Evolutionary conservation across 2,113 vertebrate species (phyloP).

Genomic region (Alligator sinensis): DNA sequence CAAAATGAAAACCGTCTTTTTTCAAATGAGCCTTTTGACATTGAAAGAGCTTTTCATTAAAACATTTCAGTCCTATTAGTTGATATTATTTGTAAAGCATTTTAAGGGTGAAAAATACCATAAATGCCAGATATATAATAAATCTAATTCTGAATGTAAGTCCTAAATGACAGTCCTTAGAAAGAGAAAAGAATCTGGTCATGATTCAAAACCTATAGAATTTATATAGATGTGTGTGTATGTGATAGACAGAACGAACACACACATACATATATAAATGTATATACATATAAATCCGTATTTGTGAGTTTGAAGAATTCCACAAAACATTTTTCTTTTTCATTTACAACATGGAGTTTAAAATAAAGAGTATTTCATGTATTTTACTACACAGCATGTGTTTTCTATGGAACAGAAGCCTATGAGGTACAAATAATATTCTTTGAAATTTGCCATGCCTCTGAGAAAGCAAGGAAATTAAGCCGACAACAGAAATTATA

Average conservation of each 20-base stretch:
- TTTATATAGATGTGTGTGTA: accelerated
- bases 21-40: not conserved
- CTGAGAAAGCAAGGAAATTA: not conserved
- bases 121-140: not conserved
- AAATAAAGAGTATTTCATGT: no score
- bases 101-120: not conserved
- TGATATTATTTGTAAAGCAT: not conserved
- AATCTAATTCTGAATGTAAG: not conserved
- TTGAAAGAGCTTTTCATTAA: not conserved
- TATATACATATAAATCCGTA: not conserved
- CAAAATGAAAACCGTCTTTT: not conserved
- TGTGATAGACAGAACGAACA: no score
- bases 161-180: not conserved
- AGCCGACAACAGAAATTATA: not conserved
- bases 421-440: not conserved
- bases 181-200: not conserved
- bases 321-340: not conserved
- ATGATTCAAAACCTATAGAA: not conserved
- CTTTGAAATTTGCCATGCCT: not conserved
- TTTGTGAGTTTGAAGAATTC: accelerated
- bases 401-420: not conserved
- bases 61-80: not conserved
- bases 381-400: not conserved
- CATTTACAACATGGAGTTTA: not conserved
- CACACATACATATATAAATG: not conserved